These are phyloP conservation scores for Entomobrya multifasciata DNA, from an alignment of 2,888 invertebrate species.

Conservation along the genomic window DNA sequence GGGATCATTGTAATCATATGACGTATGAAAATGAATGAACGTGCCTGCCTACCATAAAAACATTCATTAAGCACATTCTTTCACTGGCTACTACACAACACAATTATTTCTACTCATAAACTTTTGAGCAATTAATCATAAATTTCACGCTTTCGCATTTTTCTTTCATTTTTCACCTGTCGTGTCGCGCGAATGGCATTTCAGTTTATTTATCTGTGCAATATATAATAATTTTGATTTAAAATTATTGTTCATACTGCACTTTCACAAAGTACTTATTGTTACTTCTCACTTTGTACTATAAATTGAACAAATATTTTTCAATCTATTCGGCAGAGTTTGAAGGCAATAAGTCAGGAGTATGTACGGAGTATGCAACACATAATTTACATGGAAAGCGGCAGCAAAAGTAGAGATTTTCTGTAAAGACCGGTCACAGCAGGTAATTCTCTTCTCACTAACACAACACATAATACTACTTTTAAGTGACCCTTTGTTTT, in stretches of 20 bases:
- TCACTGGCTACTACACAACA: no score
- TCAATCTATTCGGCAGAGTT: not conserved
- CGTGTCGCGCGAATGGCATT: not conserved
- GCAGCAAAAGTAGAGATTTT: conserved; percentile 26
- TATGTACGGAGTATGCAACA: conserved; percentile 30
- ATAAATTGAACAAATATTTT: not conserved
- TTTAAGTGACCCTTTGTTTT: conserved; percentile 54
- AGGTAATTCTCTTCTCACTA: conserved; percentile 55
- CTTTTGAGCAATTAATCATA: conserved; percentile 48
- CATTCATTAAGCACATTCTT: no score
- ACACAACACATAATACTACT: conserved; percentile 11
- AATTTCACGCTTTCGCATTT: conserved; percentile 17
- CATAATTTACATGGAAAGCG: conserved; percentile 44
- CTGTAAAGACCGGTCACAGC: conserved; percentile 55
- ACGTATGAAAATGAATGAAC: no score
- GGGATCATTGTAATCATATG: no score
- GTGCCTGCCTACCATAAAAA: no score
- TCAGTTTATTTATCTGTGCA: not conserved
- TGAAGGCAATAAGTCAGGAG: conserved; percentile 43
- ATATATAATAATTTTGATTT: not conserved
- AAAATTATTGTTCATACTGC: not conserved
- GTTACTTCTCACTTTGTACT: no score
- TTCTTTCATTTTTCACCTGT: conserved; percentile 3
- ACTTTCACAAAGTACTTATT: not conserved
- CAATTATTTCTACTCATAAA: not conserved